Percentiles rank a stretch among this genome's conserved stretches.
Conservation (phyloP, 1,140 invertebrate species). For the Lasioglossum albipes region DNA sequence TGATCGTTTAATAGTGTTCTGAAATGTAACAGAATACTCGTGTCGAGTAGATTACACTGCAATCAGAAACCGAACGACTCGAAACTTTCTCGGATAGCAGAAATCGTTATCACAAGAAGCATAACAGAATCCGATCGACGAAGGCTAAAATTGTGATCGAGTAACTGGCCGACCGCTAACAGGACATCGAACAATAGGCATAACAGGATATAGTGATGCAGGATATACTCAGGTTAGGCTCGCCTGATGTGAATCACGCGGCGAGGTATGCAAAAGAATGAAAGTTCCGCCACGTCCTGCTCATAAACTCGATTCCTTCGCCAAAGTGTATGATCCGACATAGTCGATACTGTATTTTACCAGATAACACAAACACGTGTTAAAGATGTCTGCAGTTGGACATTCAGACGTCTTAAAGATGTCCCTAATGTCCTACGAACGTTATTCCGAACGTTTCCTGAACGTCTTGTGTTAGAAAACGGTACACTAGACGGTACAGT, state of each 20-base stretch:
- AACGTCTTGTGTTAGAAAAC: too few species aligned
- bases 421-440: too few species aligned
- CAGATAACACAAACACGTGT: too few species aligned
- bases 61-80: too few species aligned
- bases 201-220: slow-evolving; percentile 52
- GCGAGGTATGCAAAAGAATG: slow-evolving; percentile 48
- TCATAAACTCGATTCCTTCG: neutral
- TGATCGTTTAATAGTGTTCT: too few species aligned
- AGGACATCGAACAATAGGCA: slow-evolving; percentile 30
- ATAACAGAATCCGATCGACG: neutral
- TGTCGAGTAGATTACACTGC: too few species aligned
- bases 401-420: too few species aligned
- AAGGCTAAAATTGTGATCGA: neutral
- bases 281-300: slow-evolving; percentile 23
- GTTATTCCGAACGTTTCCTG: too few species aligned
- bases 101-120: neutral
- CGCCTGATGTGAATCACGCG: slow-evolving; percentile 48
- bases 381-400: too few species aligned
- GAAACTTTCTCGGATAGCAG: neutral
- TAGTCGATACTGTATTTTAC: neutral
- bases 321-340: neutral
- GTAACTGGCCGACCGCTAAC: neutral
- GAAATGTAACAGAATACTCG: too few species aligned
- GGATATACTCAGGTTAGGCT: slow-evolving; percentile 39
- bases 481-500: too few species aligned